Percentiles rank a stretch among this genome's conserved stretches.
Evolutionary conservation across 2,797 vertebrate species (phyloP).

Genomic region (Ataeniobius toweri): DNA sequence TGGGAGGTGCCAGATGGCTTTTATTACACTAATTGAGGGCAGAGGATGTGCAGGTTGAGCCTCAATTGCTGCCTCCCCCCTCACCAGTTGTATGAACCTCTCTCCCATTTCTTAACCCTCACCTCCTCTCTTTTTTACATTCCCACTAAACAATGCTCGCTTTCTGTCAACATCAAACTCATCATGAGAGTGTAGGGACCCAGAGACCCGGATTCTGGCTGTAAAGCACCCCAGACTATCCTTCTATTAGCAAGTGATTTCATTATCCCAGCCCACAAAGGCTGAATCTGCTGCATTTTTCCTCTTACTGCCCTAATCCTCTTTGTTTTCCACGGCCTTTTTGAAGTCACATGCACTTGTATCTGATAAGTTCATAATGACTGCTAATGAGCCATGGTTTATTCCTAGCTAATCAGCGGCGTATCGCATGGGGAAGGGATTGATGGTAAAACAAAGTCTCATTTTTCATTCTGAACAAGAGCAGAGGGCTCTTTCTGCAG

Average conservation of each 20-base stretch:
- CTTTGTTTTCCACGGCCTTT: constrained; percentile 43
- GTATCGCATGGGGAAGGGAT: constrained; percentile 25
- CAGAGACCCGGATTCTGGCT: constrained; percentile 29
- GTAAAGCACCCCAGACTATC: constrained; percentile 21
- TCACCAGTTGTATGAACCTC: constrained; percentile 36
- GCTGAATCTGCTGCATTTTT: constrained; percentile 37
- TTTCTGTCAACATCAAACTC: constrained; percentile 47
- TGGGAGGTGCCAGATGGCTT: constrained; percentile 47
- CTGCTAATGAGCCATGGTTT: constrained; percentile 54
- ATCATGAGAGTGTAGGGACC: constrained; percentile 40
- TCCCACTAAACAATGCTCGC: constrained; percentile 29
- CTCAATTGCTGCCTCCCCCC: constrained; percentile 53
- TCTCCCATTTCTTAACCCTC: constrained; percentile 34
- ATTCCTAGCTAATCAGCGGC: constrained; percentile 46
- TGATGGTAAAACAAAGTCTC: neutral
- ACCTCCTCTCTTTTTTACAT: constrained; percentile 15
- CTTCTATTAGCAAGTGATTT: constrained; percentile 49
- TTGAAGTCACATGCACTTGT: constrained; percentile 37
- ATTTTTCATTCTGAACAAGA: constrained; percentile 25
- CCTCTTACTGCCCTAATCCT: constrained; percentile 31
- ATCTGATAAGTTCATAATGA: constrained; percentile 58
- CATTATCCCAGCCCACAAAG: constrained; percentile 46
- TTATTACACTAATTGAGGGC: constrained; percentile 69
- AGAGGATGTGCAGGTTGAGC: constrained; percentile 63
- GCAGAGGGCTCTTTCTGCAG: neutral